These are phyloP conservation scores for Panthera tigris DNA, from an alignment of 2,113 vertebrate species.

Conservation along the genomic window DNA sequence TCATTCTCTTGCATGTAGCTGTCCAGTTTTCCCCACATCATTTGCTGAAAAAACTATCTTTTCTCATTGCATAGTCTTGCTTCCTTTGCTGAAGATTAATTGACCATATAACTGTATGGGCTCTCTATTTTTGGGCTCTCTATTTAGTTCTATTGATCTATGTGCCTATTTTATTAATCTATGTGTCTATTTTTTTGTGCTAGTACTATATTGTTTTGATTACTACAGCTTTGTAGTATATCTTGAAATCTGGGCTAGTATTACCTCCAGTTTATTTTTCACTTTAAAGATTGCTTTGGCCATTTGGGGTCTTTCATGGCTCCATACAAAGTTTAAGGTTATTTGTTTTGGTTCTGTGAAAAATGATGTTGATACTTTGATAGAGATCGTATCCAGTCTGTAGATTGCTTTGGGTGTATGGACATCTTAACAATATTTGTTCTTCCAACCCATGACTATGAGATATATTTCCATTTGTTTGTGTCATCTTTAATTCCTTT, in stretches of 20 bases:
- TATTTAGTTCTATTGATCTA: not conserved
- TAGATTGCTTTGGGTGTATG: not conserved
- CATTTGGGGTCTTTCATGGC: not conserved
- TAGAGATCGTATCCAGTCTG: not conserved
- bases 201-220: not conserved
- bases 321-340: not conserved
- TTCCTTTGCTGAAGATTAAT: not conserved
- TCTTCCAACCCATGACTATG: not conserved
- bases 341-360: not conserved
- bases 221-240: not conserved
- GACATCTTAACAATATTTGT: not conserved
- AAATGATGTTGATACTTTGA: not conserved
- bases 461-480: not conserved
- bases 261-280: not conserved
- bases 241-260: not conserved
- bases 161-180: not conserved
- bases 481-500: not conserved
- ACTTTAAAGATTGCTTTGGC: not conserved
- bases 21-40: not conserved
- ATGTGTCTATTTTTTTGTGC: not conserved
- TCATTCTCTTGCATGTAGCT: not conserved
- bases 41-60: not conserved
- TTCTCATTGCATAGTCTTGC: not conserved
- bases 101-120: not conserved
- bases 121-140: not conserved